A percentile compares a stretch with the other conserved stretches of the same genome.
These are phyloP conservation scores for Prochilodus magdalenae DNA, from an alignment of 2,113 vertebrate species.

Conservation along the genomic window DNA sequence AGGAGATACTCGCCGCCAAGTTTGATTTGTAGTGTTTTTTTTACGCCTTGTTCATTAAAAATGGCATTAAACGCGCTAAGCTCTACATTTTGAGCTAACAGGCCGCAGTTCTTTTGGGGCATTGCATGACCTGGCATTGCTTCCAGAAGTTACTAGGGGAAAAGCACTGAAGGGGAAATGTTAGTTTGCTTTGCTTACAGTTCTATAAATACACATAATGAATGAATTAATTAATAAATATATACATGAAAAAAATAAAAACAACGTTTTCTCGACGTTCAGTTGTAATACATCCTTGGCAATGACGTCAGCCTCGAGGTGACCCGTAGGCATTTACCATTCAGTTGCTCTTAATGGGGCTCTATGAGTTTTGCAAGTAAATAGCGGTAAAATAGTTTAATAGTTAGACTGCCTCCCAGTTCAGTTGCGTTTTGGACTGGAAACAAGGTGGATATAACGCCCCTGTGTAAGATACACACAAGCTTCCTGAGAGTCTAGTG, in stretches of 20 bases:
- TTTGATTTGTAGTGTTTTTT: conserved; percentile 28
- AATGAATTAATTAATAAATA: no score
- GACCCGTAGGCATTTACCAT: conserved; percentile 17
- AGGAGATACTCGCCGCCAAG: background rate
- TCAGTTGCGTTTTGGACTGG: background rate
- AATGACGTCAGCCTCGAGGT: conserved; percentile 33
- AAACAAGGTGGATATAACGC: background rate
- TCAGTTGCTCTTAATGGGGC: conserved; percentile 24
- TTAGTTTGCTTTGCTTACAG: background rate
- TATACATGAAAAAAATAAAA: no score
- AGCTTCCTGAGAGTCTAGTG: background rate
- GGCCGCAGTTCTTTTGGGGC: conserved; percentile 2
- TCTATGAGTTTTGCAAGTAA: conserved; percentile 14
- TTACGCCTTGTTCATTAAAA: background rate
- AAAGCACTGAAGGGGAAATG: background rate
- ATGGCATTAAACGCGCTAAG: conserved; percentile 10
- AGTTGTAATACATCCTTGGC: background rate
- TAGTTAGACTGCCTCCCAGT: background rate
- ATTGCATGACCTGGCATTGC: conserved; percentile 26
- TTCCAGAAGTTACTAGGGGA: conserved; percentile 12
- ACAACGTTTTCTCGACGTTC: background rate
- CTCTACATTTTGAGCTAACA: conserved; percentile 18
- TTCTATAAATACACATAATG: no score
- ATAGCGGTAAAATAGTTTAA: background rate
- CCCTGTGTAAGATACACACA: background rate